These are phyloP conservation scores for Psilopsiagon aymara DNA, from an alignment of 2,113 vertebrate genomes.

Conservation along the genomic window DNA sequence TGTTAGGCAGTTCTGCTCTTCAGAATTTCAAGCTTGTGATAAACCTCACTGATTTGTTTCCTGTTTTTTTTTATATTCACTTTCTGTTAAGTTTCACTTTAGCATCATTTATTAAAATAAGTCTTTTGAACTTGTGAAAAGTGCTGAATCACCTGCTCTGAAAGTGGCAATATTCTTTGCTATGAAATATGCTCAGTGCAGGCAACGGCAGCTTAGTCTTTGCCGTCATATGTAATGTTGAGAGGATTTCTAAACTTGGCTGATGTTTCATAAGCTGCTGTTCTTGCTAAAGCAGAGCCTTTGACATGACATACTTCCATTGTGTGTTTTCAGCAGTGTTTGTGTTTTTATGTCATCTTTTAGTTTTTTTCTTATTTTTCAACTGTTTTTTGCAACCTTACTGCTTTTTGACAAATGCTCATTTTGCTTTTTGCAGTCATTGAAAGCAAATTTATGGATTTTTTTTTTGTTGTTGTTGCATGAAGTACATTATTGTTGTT, in stretches of 20 bases:
- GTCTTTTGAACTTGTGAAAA: not conserved
- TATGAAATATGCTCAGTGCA: accelerated
- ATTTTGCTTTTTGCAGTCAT: not conserved
- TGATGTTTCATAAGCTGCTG: not conserved
- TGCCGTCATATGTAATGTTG: not conserved
- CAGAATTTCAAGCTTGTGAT: not conserved
- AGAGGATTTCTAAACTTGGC: not conserved
- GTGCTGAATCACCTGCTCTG: not conserved
- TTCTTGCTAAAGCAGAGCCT: not conserved
- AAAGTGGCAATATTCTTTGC: not conserved
- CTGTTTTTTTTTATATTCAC: not conserved
- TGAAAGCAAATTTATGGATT: not conserved
- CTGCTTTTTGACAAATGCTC: not conserved
- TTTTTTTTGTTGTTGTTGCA: not conserved
- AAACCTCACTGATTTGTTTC: not conserved
- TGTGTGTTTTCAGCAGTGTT: not conserved
- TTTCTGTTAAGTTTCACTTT: not conserved
- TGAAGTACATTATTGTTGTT: not conserved
- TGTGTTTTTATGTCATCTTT: not conserved
- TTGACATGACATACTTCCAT: not conserved
- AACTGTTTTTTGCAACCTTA: not conserved
- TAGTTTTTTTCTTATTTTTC: not conserved
- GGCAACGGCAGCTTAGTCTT: not conserved
- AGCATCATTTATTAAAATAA: not conserved
- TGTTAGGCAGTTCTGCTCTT: not conserved